Conservation (phyloP, 2,797 vertebrate species). For the Hoplostethus mediterraneus region DNA sequence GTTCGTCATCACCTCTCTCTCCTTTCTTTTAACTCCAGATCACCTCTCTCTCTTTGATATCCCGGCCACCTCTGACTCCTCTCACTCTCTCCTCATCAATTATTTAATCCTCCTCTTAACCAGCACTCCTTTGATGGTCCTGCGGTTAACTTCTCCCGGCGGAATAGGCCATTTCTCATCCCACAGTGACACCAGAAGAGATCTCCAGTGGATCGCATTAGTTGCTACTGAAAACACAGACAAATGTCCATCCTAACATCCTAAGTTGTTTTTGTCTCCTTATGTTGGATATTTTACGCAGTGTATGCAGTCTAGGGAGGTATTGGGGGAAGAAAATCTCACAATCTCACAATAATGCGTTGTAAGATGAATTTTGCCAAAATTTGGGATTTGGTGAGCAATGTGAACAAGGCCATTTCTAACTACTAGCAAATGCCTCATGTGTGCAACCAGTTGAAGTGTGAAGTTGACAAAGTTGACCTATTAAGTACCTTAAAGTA, state of each 20-base stretch:
- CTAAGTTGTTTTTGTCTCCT: not conserved
- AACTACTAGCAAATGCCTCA: too few relatives aligned
- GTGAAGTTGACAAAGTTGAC: too few relatives aligned
- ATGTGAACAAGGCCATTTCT: not conserved
- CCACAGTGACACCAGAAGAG: slow-evolving; percentile 12
- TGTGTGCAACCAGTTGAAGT: too few relatives aligned
- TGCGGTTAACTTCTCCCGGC: slow-evolving; percentile 58
- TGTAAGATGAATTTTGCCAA: not conserved
- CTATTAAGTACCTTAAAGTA: too few relatives aligned
- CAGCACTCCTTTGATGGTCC: slow-evolving; percentile 50
- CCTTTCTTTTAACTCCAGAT: slow-evolving; percentile 35
- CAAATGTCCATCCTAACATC: too few relatives aligned
- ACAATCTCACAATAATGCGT: not conserved
- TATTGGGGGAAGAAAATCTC: not conserved
- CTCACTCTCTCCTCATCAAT: slow-evolving; percentile 69
- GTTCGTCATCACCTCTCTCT: slow-evolving; percentile 13
- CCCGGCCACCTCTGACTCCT: slow-evolving; percentile 45
- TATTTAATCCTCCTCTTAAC: slow-evolving; percentile 65
- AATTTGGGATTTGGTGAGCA: not conserved
- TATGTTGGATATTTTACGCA: not conserved
- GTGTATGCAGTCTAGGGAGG: not conserved
- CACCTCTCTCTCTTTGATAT: slow-evolving; percentile 42
- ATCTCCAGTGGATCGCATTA: not conserved
- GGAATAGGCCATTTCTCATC: slow-evolving; percentile 56
- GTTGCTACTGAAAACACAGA: not conserved